Evolutionary conservation across 2,888 invertebrate genomes (phyloP), one percentile per base, ranked within the genome.

Genomic region (Tineola bisselliella): DNA sequence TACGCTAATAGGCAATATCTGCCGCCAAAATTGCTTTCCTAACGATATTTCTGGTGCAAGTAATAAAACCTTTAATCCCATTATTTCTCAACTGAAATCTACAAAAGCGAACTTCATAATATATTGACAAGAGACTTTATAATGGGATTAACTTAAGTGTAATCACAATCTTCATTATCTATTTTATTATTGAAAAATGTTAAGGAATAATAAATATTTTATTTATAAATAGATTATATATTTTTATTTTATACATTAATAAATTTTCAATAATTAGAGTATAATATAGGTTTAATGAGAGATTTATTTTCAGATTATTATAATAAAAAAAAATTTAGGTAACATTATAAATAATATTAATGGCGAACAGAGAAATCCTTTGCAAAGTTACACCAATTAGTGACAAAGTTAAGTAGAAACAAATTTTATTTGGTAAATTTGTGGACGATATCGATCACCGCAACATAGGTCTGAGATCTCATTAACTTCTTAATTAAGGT

Each of bases 1-100:
- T 18, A 18, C 77, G 79, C 81, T 86, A 84, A 86, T 84, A 84
- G 84, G 76, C 84, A 84, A 86, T 84, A 84, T 84, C 81, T 81
- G 81, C 74, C 76, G 73, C 77, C 81, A 74, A 84, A 84, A 86
- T 84, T 84, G 84, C 80, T 77, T 82, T 77, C 78, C 79, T 82
- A 83, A 84, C 84, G 81, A 81, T 81, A 84, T 84, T 84, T 83
- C 81, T 77, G 79, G 73, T 74, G 76, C 75, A 73, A 78, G 79
- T 83, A 83, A 84, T 84, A 84, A 83, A 83, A 83, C 76, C 79
- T 70, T 69, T 83, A 83, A 84, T 82, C 79, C 77, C 77, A 78
- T 84, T 83, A 84, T n/a, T 38, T 38, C 38, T n/a, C 38, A 38
- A 10, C 11, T 38, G 38, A 38, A 38, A 38, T 38, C 38, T 38